Evolutionary conservation across 2,888 invertebrate species (phyloP).

Genomic region (Agrotis exclamationis): DNA sequence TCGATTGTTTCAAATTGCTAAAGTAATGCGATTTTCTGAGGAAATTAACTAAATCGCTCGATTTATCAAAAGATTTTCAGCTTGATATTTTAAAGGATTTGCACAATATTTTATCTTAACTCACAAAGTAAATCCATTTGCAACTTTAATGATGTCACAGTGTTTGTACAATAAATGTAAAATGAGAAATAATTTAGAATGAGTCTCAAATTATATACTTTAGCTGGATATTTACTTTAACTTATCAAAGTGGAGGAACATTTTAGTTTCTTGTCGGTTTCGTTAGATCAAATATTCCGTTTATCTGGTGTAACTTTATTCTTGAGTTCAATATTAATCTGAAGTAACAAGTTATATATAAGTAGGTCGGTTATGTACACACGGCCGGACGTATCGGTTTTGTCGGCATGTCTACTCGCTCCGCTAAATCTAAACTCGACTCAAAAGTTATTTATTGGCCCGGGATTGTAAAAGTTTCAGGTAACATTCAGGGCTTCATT

Average conservation of each 20-base stretch:
- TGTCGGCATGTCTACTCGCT: slow-evolving; percentile 38
- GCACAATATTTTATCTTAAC: slow-evolving; percentile 60
- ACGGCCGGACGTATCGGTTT: slow-evolving; percentile 45
- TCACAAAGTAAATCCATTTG: slow-evolving; percentile 48
- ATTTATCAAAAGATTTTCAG: slow-evolving; percentile 68
- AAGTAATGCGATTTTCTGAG: slow-evolving; percentile 62
- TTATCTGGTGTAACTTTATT: slow-evolving; percentile 34
- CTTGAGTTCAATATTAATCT: slow-evolving; percentile 53
- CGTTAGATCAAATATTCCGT: slow-evolving; percentile 38
- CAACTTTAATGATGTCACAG: slow-evolving; percentile 44
- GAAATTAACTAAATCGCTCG: slow-evolving; percentile 62
- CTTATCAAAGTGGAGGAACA: slow-evolving; percentile 32
- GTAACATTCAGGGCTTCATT: slow-evolving; percentile 70
- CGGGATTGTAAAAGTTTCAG: slow-evolving; percentile 73
- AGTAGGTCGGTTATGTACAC: slow-evolving; percentile 29
- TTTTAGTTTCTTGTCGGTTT: slow-evolving; percentile 40
- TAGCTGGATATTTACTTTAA: slow-evolving; percentile 32
- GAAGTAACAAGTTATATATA: slow-evolving; percentile 32
- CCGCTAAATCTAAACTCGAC: slow-evolving; percentile 56
- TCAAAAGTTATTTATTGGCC: slow-evolving; percentile 75
- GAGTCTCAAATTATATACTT: slow-evolving; percentile 36
- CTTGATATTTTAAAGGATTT: slow-evolving; percentile 62
- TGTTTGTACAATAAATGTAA: slow-evolving; percentile 38
- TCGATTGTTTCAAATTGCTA: slow-evolving; percentile 71
- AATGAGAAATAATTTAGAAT: slow-evolving; percentile 34